A percentile compares a stretch with the other conserved stretches of the same genome.
Evolutionary conservation across 2,888 invertebrate genomes (phyloP).

Genomic region (Ichneumoninae sp.): DNA sequence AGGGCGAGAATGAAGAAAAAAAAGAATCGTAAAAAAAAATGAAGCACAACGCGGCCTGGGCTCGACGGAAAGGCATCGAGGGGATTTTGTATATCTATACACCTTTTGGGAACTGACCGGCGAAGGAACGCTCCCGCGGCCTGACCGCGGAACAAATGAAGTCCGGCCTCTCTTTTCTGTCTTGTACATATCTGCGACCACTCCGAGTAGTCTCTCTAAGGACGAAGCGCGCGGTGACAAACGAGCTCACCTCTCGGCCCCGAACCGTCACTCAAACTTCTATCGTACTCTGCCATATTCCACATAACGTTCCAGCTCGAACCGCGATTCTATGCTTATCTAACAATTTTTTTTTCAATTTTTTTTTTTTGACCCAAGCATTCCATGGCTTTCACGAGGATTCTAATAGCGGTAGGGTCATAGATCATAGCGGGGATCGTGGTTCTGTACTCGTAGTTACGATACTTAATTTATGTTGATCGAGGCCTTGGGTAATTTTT

Average conservation of each 20-base stretch:
- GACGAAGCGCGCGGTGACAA: constrained; percentile 76
- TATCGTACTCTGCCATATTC: constrained; percentile 76
- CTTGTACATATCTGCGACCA: constrained; percentile 20
- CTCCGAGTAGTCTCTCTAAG: constrained; percentile 31
- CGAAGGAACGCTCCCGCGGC: constrained; percentile 44
- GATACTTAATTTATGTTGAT: neutral
- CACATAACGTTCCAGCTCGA: constrained; percentile 35
- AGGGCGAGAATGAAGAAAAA: constrained; percentile 29
- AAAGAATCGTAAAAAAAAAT: constrained; percentile 29
- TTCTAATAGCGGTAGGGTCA: neutral
- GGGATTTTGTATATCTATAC: constrained; percentile 51
- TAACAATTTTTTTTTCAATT: constrained; percentile 50
- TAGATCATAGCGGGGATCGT: constrained; percentile 4
- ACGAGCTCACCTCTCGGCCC: constrained; percentile 81
- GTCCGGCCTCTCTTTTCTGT: constrained; percentile 47
- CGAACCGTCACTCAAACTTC: constrained; percentile 82
- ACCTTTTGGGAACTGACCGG: constrained; percentile 53
- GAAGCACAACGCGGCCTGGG: constrained; percentile 41
- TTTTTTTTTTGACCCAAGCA: neutral
- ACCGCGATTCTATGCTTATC: constrained; percentile 44
- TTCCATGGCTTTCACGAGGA: constrained; percentile 13
- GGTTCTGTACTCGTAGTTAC: neutral
- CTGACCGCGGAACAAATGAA: constrained; percentile 68
- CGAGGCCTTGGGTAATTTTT: constrained; percentile 10
- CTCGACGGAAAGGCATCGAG: constrained; percentile 34